Base-by-base conservation (phyloP, 2,113 vertebrate species). In the Gnathonemus longibarbis region DNA sequence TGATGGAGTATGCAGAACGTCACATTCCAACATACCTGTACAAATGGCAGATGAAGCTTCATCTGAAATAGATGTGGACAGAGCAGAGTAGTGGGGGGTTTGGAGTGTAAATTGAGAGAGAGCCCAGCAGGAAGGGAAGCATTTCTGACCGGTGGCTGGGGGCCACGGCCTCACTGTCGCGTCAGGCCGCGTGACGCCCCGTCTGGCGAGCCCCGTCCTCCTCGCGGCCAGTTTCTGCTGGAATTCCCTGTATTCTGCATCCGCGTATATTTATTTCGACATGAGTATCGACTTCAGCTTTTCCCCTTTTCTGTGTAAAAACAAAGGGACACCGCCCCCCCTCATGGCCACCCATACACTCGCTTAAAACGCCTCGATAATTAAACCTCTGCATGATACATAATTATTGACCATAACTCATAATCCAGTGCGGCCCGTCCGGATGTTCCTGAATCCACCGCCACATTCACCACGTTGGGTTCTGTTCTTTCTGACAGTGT, bases 211-310 rank as follows among this genome's bases (percentile, higher is more conserved):
- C 7, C 35, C 42, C 52, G 87, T 91, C 91, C 87, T 91, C 91
- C 85, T 92, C 35, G 90, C 89, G 19, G 89, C 86, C 91, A 90
- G 90, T 92, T 91, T 83, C 91, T 89, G 88, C 35, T 86, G 90
- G 89, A 91, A 90, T 58, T 49, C 53, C 62, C 66, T 88, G 77
- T 90, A 89, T 91, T 91, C 66, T 89, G 84, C 77, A 91, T 62
- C 91, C 86, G 13, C n/a, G 58, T 46, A 90, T 91, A 92, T 91
- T 93, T 93, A 92, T 93, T 93, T 93, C 88, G 91, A 56, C 92
- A 89, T 90, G 70, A 90, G 92, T 92, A 92, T 91, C 91, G 89
- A 89, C 91, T 92, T 46, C 88, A 92, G 17, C 52, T 53, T 88
- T 89, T 90, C 74, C 89, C 88, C 91, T 48, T 66, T 84, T 77